These are phyloP conservation scores for Schmidtea mediterranea DNA, from an alignment of 1,140 invertebrate species.

Conservation along the genomic window DNA sequence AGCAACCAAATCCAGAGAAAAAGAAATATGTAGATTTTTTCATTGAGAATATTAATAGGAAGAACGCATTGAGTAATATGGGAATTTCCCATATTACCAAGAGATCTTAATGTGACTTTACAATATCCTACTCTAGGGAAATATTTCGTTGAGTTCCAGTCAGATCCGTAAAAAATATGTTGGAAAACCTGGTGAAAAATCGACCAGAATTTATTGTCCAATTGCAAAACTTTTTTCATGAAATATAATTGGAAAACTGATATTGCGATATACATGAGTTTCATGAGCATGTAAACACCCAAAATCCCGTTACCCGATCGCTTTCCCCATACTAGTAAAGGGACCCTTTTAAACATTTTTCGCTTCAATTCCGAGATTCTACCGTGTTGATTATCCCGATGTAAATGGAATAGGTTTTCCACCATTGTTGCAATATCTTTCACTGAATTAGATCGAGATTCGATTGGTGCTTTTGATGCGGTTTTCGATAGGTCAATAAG, in stretches of 20 bases:
- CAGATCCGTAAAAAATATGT: neutral
- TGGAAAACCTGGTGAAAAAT: neutral
- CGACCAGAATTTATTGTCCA: neutral
- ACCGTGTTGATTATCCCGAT: too few relatives aligned
- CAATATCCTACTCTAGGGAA: neutral
- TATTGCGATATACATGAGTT: neutral
- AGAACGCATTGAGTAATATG: neutral
- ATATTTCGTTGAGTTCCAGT: neutral
- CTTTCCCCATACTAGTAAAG: neutral
- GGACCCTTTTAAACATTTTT: neutral
- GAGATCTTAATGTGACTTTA: neutral
- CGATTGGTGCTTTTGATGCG: neutral
- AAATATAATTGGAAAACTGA: neutral
- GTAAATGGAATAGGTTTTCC: neutral
- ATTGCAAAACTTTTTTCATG: neutral
- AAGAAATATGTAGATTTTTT: constrained; percentile 3
- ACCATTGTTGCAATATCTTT: neutral
- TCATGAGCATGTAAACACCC: neutral
- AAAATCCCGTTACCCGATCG: neutral
- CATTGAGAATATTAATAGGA: constrained; percentile 3
- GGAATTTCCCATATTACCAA: too few relatives aligned
- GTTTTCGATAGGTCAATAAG: neutral
- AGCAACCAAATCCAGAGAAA: neutral
- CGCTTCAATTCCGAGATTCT: too few relatives aligned
- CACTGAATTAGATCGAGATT: neutral